phyloP scores from a whole-genome alignment of 2,888 invertebrate genomes.

The Synanthedon tipuliformis region DNA sequence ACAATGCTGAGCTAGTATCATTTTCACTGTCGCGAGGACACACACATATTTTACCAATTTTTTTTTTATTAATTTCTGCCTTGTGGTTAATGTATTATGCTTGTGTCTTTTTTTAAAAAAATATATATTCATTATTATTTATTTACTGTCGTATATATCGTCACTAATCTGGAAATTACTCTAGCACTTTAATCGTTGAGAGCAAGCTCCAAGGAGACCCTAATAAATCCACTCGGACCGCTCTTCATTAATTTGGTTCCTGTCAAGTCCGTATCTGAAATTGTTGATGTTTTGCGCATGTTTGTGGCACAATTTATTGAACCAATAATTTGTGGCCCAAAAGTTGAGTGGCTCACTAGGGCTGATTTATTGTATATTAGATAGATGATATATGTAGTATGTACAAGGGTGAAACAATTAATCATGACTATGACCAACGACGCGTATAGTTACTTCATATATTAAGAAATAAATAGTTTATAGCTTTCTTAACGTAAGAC shows the following conservation, averaged over 20 bases:
- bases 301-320: conserved; percentile 49
- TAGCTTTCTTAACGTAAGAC: too few species aligned
- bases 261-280: conserved; percentile 56
- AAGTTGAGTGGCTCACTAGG: conserved; percentile 23
- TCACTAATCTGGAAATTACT: conserved; percentile 10
- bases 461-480: too few species aligned
- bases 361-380: conserved; percentile 23
- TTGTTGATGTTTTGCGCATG: conserved; percentile 62
- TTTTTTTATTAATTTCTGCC: too few species aligned
- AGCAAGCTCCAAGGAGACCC: conserved; percentile 27
- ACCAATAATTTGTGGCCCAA: conserved; percentile 41
- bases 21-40: too few species aligned
- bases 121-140: neutral
- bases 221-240: conserved; percentile 53
- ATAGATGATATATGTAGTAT: neutral
- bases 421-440: neutral
- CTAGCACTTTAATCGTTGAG: conserved; percentile 27
- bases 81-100: too few species aligned
- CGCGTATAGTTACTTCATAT: neutral
- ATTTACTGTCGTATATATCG: neutral
- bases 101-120: too few species aligned
- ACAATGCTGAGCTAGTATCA: too few species aligned
- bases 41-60: too few species aligned
- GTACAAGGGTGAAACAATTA: neutral
- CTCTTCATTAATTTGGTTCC: conserved; percentile 58